Evolutionary conservation across 2,888 invertebrate genomes (phyloP).

Genomic region (Dasypolia templi): DNA sequence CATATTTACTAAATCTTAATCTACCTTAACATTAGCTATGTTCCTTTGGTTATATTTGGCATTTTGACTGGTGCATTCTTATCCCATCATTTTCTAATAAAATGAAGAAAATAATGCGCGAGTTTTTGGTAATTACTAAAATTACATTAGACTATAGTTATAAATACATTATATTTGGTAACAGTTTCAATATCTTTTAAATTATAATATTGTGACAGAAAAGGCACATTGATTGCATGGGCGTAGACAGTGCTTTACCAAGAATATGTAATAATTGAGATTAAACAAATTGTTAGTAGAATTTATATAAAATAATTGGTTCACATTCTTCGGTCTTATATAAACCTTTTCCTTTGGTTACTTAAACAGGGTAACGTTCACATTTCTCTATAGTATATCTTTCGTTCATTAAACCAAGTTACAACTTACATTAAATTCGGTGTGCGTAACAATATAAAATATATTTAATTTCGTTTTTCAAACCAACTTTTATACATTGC

Average conservation of each 20-base stretch:
- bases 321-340: slow-evolving; percentile 20
- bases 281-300: slow-evolving; percentile 57
- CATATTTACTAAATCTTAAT: slow-evolving; percentile 71
- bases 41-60: slow-evolving; percentile 74
- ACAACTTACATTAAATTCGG: slow-evolving; percentile 43
- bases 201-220: slow-evolving; percentile 32
- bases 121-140: slow-evolving; percentile 34
- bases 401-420: slow-evolving; percentile 32
- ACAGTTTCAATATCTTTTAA: slow-evolving; percentile 49
- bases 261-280: slow-evolving; percentile 39
- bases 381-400: slow-evolving; percentile 29
- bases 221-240: slow-evolving; percentile 58
- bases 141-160: slow-evolving; percentile 51
- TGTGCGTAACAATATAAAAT: slow-evolving; percentile 48
- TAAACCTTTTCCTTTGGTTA: slow-evolving; percentile 37
- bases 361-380: slow-evolving; percentile 37
- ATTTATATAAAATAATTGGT: slow-evolving; percentile 47
- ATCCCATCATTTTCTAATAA: slow-evolving; percentile 60
- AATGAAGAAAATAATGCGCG: slow-evolving; percentile 63
- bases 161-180: slow-evolving; percentile 68
- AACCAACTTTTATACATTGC: slow-evolving; percentile 54
- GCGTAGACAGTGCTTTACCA: slow-evolving; percentile 55
- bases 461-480: slow-evolving; percentile 52
- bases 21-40: slow-evolving; percentile 49
- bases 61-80: slow-evolving; percentile 56